These are phyloP conservation scores for Tiliacea aurago DNA, from an alignment of 2,888 invertebrate genomes.

Conservation along the genomic window DNA sequence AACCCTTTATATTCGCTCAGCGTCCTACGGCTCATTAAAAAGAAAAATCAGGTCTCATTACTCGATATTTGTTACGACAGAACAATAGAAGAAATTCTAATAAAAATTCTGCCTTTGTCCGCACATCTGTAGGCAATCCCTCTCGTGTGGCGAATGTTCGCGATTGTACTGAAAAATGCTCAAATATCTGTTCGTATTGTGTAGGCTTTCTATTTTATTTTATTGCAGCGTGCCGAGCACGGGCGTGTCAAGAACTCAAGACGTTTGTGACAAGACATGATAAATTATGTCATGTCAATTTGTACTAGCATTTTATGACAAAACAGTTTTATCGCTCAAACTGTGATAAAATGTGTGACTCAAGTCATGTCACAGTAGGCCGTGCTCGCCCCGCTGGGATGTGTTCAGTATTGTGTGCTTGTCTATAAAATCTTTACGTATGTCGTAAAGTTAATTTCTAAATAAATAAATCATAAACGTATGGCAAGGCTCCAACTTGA, in stretches of 20 bases:
- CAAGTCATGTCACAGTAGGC: too few relatives aligned
- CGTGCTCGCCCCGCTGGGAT: too few relatives aligned
- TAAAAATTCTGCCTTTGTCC: constrained; percentile 58
- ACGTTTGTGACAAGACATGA: too few relatives aligned
- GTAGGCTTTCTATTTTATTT: constrained; percentile 20
- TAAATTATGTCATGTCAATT: too few relatives aligned
- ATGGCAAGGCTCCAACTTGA: too few relatives aligned
- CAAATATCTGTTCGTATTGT: constrained; percentile 27
- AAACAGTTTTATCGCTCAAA: too few relatives aligned
- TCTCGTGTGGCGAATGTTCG: constrained; percentile 31
- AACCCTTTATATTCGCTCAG: constrained; percentile 36
- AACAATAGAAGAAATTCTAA: constrained; percentile 56
- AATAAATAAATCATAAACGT: too few relatives aligned
- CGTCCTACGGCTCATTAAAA: constrained; percentile 50
- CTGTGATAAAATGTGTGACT: too few relatives aligned
- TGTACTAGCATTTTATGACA: too few relatives aligned
- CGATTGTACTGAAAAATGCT: constrained; percentile 48
- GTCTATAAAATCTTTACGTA: neutral
- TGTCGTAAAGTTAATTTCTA: neutral
- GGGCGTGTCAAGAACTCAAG: too few relatives aligned
- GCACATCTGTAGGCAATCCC: constrained; percentile 35
- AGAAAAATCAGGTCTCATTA: constrained; percentile 53
- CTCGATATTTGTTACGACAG: constrained; percentile 50
- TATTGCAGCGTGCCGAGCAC: too few relatives aligned
- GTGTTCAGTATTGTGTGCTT: constrained; percentile 11